Evolutionary conservation across 2,113 vertebrate species (phyloP).

Genomic region (Pluvialis apricaria): DNA sequence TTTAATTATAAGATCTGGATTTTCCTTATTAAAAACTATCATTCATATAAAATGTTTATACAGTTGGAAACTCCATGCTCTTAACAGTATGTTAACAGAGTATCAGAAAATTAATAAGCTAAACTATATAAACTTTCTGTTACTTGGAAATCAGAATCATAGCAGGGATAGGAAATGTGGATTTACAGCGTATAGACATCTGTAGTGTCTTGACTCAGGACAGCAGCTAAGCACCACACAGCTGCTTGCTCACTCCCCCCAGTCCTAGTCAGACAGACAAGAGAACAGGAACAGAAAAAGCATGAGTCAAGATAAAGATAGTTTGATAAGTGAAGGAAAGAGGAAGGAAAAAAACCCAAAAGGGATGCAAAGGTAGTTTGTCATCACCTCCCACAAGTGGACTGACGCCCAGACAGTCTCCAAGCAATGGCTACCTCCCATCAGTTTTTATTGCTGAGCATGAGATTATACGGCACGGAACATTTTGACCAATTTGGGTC

Average conservation of each 20-base stretch:
- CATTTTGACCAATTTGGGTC: background rate
- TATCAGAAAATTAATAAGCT: background rate
- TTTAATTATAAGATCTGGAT: slow-evolving; percentile 8
- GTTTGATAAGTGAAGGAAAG: background rate
- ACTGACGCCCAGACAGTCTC: background rate
- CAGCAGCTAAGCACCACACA: background rate
- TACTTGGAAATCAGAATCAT: background rate
- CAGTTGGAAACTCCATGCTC: background rate
- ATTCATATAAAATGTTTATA: background rate
- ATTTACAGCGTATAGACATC: background rate
- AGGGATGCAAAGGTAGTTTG: background rate
- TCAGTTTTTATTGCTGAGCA: background rate
- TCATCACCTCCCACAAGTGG: background rate
- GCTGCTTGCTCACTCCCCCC: background rate
- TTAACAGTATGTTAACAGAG: background rate
- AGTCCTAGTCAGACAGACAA: background rate
- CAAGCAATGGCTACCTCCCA: background rate
- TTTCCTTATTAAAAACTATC: slow-evolving; percentile 15
- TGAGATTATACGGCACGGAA: background rate
- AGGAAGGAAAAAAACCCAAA: background rate
- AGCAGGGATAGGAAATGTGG: background rate
- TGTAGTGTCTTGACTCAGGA: background rate
- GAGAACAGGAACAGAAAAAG: background rate
- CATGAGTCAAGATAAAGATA: background rate
- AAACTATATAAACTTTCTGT: background rate